Evolutionary conservation across 2,113 vertebrate species (phyloP).

Genomic region (Psammodynastes pulverulentus): DNA sequence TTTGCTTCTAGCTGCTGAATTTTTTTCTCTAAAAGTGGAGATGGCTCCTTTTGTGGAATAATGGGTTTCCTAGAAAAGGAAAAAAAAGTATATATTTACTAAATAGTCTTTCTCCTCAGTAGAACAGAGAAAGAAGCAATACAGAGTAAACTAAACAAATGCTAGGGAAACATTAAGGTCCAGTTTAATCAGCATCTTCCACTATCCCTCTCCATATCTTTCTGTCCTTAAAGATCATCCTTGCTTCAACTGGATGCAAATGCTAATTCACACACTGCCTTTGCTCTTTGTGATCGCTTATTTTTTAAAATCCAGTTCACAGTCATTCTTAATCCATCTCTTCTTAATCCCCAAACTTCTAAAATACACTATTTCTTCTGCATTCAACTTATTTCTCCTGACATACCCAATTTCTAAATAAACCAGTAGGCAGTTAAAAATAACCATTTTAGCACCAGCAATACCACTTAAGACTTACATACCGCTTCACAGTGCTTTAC

Average conservation of each 20-base stretch:
- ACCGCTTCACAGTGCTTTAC: no score
- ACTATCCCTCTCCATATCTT: background rate
- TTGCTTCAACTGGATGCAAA: background rate
- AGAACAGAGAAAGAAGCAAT: background rate
- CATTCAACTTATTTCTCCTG: background rate
- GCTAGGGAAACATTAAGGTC: background rate
- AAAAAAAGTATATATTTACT: background rate
- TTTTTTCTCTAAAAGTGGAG: conserved; percentile 93
- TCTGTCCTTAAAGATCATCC: background rate
- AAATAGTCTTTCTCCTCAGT: background rate
- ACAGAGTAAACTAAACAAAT: background rate
- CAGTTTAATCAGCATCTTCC: background rate
- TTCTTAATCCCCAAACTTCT: background rate
- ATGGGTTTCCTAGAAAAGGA: conserved; percentile 85
- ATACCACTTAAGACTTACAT: no score
- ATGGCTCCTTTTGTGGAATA: conserved; percentile 95
- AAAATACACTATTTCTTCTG: background rate
- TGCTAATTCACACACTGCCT: background rate
- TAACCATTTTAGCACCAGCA: no score
- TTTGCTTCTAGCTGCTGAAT: conserved; percentile 96
- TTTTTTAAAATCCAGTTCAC: background rate
- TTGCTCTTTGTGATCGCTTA: background rate
- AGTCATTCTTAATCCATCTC: background rate
- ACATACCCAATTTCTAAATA: background rate
- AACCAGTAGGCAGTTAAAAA: background rate